These are phyloP conservation scores for Opisthocomus hoazin DNA, from an alignment of 2,113 vertebrate genomes.

Conservation along the genomic window DNA sequence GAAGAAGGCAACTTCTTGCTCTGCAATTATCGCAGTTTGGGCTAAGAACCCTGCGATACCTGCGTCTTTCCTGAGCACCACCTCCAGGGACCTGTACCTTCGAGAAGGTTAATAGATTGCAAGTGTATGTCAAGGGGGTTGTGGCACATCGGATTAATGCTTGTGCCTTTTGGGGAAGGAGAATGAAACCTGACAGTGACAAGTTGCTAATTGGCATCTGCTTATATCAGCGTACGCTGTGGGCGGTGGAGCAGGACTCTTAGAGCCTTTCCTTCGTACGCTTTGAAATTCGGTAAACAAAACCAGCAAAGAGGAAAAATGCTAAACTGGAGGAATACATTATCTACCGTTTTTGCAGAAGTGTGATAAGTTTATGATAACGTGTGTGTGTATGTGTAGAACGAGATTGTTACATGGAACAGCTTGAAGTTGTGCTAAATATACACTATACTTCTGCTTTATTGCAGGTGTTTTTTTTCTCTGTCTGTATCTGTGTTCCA, in stretches of 20 bases:
- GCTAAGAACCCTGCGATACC: background rate
- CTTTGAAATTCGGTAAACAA: background rate
- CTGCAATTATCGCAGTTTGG: background rate
- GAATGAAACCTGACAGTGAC: background rate
- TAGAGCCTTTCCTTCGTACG: rapidly evolving
- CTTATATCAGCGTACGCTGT: background rate
- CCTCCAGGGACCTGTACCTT: background rate
- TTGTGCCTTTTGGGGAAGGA: background rate
- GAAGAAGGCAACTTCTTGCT: background rate
- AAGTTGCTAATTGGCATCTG: background rate
- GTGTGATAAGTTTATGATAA: background rate
- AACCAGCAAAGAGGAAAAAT: background rate
- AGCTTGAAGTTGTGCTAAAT: background rate
- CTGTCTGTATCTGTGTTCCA: background rate
- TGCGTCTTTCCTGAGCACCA: background rate
- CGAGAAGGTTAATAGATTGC: background rate
- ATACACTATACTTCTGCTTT: background rate
- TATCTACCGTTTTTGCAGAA: background rate
- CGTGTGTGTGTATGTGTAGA: too few relatives aligned
- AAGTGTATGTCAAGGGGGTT: background rate
- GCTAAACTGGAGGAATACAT: background rate
- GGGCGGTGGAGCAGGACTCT: background rate
- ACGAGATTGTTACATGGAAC: background rate
- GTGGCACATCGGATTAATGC: background rate
- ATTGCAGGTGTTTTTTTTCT: background rate